Evolutionary conservation across 1,140 invertebrate species (phyloP), one percentile per base, ranked within the genome.

Genomic region (Vanessa atalanta): DNA sequence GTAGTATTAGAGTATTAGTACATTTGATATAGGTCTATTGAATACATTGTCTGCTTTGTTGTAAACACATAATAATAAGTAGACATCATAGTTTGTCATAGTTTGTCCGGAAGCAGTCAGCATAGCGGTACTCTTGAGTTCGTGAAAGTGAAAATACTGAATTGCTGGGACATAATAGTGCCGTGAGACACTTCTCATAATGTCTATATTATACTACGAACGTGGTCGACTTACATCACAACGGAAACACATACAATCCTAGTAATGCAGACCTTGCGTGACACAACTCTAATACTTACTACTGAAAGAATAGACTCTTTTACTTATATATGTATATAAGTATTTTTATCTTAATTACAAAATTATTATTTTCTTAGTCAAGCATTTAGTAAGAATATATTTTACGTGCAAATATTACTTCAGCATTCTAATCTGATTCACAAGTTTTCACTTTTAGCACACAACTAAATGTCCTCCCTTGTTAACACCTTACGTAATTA

Each of bases 371-470:
- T 16, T 37, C 47, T 50, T 26, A 31, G 47, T 23, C 20, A 48
- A n/a, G 9, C 5, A 43, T 47, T 65, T 47, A 48, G 43, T 48
- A 65, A 65, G 63, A 47, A 65, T 43, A 47, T 51, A 14, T 51
- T 65, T 68, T 69, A 69, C 61, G 47, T 64, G 67, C 31, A 70
- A 60, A 51, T 66, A 64, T 72, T 73, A 50, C 60, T 73, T 60
- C 69, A 79, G 77, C 71, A 82, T 80, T 83, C 80, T 81, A 74
- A 82, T 80, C 71, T 82, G 60, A 81, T 85, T 90, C 67, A 80
- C 88, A 85, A 77, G 88, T 91, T 92, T 92, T 89, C 89, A 68
- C 80, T 90, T 92, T 92, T 92, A 92, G 90, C 90, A 75, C 65
- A 13, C 57, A 73, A 84, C 84, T 85, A 87, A 84, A 82, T 84